Evolutionary conservation across 2,888 invertebrate genomes (phyloP).

Genomic region (Archips xylosteana): DNA sequence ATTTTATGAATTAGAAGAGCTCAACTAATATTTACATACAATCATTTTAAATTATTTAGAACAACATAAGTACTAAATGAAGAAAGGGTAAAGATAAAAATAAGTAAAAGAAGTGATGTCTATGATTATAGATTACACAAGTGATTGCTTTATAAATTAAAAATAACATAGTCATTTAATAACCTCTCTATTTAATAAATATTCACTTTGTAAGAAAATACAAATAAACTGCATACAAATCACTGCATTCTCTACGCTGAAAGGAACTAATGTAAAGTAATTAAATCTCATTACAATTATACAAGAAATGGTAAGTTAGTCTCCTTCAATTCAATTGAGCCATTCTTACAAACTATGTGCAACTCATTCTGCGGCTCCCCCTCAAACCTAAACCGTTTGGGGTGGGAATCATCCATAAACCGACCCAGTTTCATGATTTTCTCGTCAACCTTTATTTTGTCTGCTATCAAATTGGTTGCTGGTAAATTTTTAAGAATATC

Average conservation of each 20-base stretch:
- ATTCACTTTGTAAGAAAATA: constrained; percentile 46
- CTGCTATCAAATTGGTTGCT: constrained; percentile 80
- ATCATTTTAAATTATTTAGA: background rate
- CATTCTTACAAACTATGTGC: constrained; percentile 82
- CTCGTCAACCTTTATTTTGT: constrained; percentile 78
- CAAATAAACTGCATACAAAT: constrained; percentile 17
- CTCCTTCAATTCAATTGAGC: constrained; percentile 79
- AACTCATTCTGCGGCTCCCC: constrained; percentile 76
- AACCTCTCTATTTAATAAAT: constrained; percentile 47
- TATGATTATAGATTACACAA: background rate
- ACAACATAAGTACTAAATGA: background rate
- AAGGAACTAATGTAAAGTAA: constrained; percentile 42
- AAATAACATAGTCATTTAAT: constrained; percentile 40
- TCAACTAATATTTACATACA: background rate
- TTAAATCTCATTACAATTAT: constrained; percentile 51
- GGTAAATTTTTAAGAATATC: constrained; percentile 76
- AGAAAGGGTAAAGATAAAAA: background rate
- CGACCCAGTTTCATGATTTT: constrained; percentile 77
- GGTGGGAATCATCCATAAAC: constrained; percentile 80
- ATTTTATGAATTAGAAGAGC: background rate
- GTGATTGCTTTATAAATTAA: constrained; percentile 1
- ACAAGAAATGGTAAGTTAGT: constrained; percentile 72
- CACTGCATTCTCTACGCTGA: constrained; percentile 6
- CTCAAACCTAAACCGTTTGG: constrained; percentile 77
- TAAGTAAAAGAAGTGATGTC: background rate